Percentiles rank a stretch among this genome's conserved stretches.
Evolutionary conservation across 2,113 vertebrate genomes (phyloP).

Genomic region (Tachycineta bicolor): DNA sequence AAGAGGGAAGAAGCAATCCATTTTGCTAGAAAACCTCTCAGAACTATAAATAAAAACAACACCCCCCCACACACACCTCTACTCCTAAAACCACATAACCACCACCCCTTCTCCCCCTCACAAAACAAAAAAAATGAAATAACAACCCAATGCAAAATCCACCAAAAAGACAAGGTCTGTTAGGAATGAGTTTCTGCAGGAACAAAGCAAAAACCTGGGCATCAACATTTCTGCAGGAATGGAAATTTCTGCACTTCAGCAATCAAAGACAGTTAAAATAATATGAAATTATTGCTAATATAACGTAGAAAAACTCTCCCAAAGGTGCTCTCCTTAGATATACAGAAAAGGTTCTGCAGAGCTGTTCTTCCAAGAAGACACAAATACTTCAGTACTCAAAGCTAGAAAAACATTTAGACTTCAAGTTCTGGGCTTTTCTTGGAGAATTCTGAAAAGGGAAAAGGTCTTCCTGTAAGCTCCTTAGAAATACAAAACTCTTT

Average conservation of each 20-base stretch:
- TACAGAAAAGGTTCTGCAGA: not conserved
- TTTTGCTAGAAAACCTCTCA: not conserved
- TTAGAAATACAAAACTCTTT: not conserved
- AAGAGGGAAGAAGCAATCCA: not conserved
- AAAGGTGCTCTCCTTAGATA: not conserved
- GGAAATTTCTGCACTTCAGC: not conserved
- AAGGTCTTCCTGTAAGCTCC: not conserved
- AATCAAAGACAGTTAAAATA: not conserved
- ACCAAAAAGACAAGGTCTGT: not conserved
- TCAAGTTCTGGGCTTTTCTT: not conserved
- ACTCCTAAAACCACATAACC: not conserved
- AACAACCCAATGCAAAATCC: not conserved
- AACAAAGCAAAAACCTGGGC: not conserved
- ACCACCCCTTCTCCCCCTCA: rapidly evolving
- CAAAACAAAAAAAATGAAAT: not conserved
- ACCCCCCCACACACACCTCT: rapidly evolving
- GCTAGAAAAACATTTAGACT: not conserved
- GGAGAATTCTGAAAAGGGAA: not conserved
- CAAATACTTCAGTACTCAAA: not conserved
- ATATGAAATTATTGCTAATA: not conserved
- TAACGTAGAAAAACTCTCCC: not conserved
- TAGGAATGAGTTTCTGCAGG: not conserved
- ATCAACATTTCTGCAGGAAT: not conserved
- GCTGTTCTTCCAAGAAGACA: not conserved
- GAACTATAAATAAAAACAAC: not conserved